Percentiles rank a stretch among this genome's conserved stretches.
phyloP scores from a whole-genome alignment of 2,113 vertebrate species.

The Benitochromis conjunctus region DNA sequence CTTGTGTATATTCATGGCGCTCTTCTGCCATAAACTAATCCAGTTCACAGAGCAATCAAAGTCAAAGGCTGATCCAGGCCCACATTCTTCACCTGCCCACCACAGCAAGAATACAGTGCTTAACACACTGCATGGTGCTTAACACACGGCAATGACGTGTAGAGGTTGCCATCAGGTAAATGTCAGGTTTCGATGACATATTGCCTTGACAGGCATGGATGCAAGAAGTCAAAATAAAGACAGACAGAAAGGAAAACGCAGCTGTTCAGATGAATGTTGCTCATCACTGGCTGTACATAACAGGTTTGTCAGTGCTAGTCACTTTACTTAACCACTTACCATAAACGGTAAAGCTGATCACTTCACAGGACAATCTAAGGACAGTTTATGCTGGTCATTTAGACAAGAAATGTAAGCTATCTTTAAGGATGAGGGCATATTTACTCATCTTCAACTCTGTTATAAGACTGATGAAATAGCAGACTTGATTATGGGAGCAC shows the following conservation, averaged over 20 bases:
- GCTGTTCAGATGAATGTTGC: not conserved
- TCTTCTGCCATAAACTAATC: not conserved
- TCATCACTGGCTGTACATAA: not conserved
- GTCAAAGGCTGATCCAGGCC: slow-evolving; percentile 64
- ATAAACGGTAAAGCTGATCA: not conserved
- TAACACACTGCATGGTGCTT: slow-evolving; percentile 16
- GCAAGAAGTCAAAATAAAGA: not conserved
- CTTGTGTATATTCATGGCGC: not conserved
- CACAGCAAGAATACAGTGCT: slow-evolving; percentile 65
- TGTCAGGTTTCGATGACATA: not conserved
- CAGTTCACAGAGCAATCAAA: slow-evolving; percentile 17
- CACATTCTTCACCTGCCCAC: slow-evolving; percentile 71
- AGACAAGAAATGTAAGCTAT: not conserved
- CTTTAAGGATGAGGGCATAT: not conserved
- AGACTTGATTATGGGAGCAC: not conserved
- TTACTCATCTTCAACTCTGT: not conserved
- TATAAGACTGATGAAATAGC: not conserved
- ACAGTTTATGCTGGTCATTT: not conserved
- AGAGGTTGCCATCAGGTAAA: not conserved
- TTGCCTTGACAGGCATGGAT: not conserved
- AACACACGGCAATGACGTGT: not conserved
- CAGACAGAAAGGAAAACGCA: not conserved
- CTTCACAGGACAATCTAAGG: not conserved
- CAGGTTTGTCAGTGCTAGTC: not conserved
- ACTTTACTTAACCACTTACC: not conserved